Percentiles rank a stretch among this genome's conserved stretches.
Conservation (phyloP, 2,888 invertebrate species). For the Drosophila antonietae region DNA sequence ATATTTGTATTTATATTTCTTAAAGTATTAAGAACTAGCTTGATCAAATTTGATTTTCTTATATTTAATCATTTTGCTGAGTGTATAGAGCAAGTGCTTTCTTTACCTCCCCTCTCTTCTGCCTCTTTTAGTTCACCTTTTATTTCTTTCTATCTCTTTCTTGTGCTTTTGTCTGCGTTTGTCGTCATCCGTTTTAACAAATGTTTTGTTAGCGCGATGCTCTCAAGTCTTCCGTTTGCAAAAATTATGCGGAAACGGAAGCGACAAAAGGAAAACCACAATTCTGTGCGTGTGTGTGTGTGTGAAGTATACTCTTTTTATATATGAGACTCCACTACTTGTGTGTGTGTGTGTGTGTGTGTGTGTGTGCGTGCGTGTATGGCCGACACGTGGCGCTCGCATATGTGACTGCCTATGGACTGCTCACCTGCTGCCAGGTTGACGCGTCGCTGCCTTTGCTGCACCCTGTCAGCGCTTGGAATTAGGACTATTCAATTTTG, state of each 20-base stretch:
- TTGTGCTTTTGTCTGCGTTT: conserved; percentile 64
- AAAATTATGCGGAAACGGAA: conserved; percentile 81
- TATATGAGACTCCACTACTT: neutral
- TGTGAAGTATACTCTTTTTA: conserved; percentile 2
- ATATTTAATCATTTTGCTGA: neutral
- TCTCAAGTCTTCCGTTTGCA: conserved; percentile 68
- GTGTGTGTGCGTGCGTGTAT: conserved; percentile 12
- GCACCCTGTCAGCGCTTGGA: conserved; percentile 60
- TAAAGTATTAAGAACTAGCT: too few relatives aligned
- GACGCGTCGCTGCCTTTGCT: neutral
- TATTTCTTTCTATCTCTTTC: neutral
- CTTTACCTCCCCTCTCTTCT: neutral
- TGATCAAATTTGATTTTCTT: neutral
- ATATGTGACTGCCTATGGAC: conserved; percentile 29
- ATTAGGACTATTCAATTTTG: conserved; percentile 81
- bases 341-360: conserved; percentile 5
- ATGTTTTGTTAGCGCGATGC: conserved; percentile 73
- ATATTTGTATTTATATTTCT: too few relatives aligned
- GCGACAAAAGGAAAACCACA: conserved; percentile 82
- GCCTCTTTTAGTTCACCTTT: too few relatives aligned
- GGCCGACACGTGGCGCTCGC: conserved; percentile 49
- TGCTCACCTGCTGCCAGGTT: conserved; percentile 36
- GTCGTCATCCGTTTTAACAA: conserved; percentile 75
- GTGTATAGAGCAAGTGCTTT: neutral
- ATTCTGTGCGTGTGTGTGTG: conserved; percentile 63